A percentile compares a stretch with the other conserved stretches of the same genome.
Evolutionary conservation across 1,140 invertebrate genomes (phyloP).

Genomic region (Potamilus streckersoni): DNA sequence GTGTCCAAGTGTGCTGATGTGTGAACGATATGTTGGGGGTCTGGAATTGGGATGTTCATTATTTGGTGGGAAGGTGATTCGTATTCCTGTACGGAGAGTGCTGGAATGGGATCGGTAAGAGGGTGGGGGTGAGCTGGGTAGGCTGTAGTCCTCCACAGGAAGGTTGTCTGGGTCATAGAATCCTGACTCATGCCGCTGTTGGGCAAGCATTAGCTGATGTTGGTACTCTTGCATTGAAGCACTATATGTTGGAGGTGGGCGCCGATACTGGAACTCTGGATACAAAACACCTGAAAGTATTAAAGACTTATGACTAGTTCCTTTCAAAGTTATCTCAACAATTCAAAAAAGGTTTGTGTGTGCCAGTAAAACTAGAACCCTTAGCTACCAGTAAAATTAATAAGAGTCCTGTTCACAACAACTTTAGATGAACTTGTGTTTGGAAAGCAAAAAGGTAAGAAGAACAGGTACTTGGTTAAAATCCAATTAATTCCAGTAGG

Average conservation of each 20-base stretch:
- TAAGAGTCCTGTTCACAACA: too few species aligned
- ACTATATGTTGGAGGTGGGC: conserved; percentile 65
- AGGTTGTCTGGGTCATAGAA: conserved; percentile 35
- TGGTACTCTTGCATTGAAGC: conserved; percentile 66
- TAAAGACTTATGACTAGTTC: too few species aligned
- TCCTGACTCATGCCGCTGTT: conserved; percentile 29
- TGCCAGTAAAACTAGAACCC: too few species aligned
- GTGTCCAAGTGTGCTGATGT: conserved; percentile 34
- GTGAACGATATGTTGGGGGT: conserved; percentile 65
- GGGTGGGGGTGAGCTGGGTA: conserved; percentile 63
- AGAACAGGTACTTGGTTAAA: too few species aligned
- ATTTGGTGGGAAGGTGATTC: conserved; percentile 61
- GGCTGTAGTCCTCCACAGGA: conserved; percentile 49
- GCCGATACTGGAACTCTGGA: conserved; percentile 63
- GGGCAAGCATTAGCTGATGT: conserved; percentile 49
- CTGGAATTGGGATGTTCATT: conserved; percentile 56
- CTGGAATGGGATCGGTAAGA: conserved; percentile 62
- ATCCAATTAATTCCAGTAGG: too few species aligned
- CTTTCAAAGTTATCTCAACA: too few species aligned
- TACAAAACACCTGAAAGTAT: conserved; percentile 60
- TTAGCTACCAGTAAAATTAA: too few species aligned
- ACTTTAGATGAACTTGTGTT: too few species aligned
- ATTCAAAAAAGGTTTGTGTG: too few species aligned
- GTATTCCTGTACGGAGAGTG: conserved; percentile 60
- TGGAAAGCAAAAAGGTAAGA: too few species aligned